These are phyloP conservation scores for Typhlichthys eigenmanni DNA, from an alignment of 2,797 vertebrate genomes.

Conservation along the genomic window DNA sequence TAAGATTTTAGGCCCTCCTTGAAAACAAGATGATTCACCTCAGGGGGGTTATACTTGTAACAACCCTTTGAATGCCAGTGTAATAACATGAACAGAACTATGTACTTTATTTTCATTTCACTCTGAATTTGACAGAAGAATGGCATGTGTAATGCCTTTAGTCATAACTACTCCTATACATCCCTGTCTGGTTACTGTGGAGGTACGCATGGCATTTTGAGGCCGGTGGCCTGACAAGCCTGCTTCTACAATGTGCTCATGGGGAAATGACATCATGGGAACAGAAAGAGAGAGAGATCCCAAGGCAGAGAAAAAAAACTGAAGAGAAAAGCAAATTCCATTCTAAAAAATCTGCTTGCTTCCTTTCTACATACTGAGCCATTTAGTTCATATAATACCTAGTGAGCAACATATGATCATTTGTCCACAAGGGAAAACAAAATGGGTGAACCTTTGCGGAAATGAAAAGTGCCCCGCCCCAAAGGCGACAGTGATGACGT, in stretches of 20 bases:
- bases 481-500: constrained; percentile 1
- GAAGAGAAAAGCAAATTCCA: background rate
- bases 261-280: constrained; percentile 45
- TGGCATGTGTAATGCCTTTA: no score
- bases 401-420: background rate
- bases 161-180: background rate
- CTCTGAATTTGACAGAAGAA: no score
- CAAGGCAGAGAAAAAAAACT: background rate
- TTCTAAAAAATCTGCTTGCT: background rate
- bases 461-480: background rate
- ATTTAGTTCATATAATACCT: background rate
- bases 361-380: background rate
- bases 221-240: constrained; percentile 32
- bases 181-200: constrained; percentile 19
- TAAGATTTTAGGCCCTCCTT: no score
- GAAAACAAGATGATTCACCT: no score
- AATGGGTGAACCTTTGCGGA: background rate
- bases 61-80: no score
- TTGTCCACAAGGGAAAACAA: background rate
- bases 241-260: constrained; percentile 17
- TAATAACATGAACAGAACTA: no score
- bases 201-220: constrained; percentile 22
- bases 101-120: no score
- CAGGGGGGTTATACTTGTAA: no score
- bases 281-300: background rate